These are phyloP conservation scores for Drosophila pseudoananassae DNA, from an alignment of 1,140 invertebrate species.

Conservation along the genomic window DNA sequence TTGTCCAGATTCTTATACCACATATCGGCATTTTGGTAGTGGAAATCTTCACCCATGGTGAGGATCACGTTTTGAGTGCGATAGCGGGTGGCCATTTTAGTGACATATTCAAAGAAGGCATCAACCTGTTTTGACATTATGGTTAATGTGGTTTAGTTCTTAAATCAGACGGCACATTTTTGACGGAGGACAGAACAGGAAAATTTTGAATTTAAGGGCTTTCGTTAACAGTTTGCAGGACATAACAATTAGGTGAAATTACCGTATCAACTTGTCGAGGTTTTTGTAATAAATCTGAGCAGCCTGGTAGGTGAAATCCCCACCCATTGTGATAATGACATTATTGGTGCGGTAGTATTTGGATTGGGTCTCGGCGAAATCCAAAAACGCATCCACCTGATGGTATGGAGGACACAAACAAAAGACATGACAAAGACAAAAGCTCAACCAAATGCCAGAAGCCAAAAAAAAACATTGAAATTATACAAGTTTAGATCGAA, in stretches of 20 bases:
- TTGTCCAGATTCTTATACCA: conserved; percentile 96
- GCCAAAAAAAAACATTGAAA: conserved; percentile 4
- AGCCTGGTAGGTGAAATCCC: conserved; percentile 95
- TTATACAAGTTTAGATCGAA: background rate
- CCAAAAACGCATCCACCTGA: conserved; percentile 87
- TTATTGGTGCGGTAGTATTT: conserved; percentile 89
- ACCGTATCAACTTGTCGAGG: conserved; percentile 95
- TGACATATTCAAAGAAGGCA: conserved; percentile 86
- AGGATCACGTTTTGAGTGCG: conserved; percentile 91
- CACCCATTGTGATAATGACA: conserved; percentile 96
- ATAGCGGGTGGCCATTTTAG: conserved; percentile 86
- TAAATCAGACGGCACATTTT: conserved; percentile 8
- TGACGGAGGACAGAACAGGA: conserved; percentile 3
- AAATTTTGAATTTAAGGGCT: conserved; percentile 49
- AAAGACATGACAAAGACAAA: conserved; percentile 52
- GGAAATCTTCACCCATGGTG: conserved; percentile 96
- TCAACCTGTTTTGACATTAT: conserved; percentile 84
- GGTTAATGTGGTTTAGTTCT: conserved; percentile 1
- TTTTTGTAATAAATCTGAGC: conserved; percentile 94
- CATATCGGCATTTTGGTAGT: conserved; percentile 92
- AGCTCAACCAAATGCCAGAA: conserved; percentile 16
- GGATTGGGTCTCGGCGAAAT: conserved; percentile 86
- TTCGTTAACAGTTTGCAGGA: conserved; percentile 53
- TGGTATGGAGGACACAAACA: conserved; percentile 15
- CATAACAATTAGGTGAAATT: conserved; percentile 51